Conservation (phyloP, 2,888 invertebrate genomes). For the Hirtodrosophila alboralis region DNA sequence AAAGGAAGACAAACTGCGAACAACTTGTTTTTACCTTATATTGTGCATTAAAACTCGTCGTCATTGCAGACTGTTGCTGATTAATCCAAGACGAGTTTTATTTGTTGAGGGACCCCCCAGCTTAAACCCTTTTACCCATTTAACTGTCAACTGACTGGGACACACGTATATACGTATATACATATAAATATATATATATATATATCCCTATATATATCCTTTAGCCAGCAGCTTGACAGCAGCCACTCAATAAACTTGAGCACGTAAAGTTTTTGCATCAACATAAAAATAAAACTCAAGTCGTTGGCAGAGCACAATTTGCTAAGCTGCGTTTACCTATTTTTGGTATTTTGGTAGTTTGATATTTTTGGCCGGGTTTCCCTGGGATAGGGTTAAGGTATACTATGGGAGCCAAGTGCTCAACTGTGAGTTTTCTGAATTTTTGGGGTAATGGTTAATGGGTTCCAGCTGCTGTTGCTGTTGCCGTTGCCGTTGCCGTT, state of each 20-base stretch:
- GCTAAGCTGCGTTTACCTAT: conserved; percentile 65
- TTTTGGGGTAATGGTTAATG: conserved; percentile 17
- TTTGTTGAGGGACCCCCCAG: conserved; percentile 25
- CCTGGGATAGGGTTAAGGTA: conserved; percentile 13
- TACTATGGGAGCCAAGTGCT: too few species aligned
- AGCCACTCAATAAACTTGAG: conserved; percentile 67
- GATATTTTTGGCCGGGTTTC: conserved; percentile 25
- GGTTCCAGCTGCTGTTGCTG: conserved; percentile 39
- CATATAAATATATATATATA: conserved; percentile 10
- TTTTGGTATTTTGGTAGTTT: conserved; percentile 26
- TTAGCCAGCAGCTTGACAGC: conserved; percentile 24
- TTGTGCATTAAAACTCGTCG: conserved; percentile 23
- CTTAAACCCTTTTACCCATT: conserved; percentile 41
- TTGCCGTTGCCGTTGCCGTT: conserved; percentile 25
- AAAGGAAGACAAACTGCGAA: too few species aligned
- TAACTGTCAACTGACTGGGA: conserved; percentile 31
- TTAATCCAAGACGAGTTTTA: conserved; percentile 33
- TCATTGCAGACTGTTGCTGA: conserved; percentile 23
- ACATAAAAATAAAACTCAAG: conserved; percentile 69
- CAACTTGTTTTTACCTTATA: conserved; percentile 2
- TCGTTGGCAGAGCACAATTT: conserved; percentile 63
- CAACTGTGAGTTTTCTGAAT: neutral
- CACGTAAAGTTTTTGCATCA: conserved; percentile 68
- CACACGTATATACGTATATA: conserved; percentile 10
- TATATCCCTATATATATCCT: conserved; percentile 11